Evolutionary conservation across 1,140 invertebrate species (phyloP).

Genomic region (Lasaia peninsularis): DNA sequence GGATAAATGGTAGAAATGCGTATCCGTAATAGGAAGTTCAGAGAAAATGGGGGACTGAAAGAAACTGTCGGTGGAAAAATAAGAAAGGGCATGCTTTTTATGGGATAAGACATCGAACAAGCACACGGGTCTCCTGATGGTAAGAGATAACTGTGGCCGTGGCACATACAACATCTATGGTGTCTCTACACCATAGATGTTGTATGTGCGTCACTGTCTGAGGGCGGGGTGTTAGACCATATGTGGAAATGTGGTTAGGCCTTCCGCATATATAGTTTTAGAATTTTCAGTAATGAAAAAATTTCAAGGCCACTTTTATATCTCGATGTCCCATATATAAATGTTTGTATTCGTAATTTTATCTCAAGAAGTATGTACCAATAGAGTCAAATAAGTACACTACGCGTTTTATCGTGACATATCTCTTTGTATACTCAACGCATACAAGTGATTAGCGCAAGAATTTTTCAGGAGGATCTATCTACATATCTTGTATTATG

Average conservation of each 20-base stretch:
- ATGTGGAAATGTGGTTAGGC: neutral
- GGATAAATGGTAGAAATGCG: no score
- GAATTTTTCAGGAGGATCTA: slow-evolving; percentile 21
- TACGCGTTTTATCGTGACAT: slow-evolving; percentile 25
- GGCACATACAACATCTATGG: no score
- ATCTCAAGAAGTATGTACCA: slow-evolving; percentile 15
- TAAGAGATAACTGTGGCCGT: no score
- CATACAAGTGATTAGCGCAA: slow-evolving; percentile 17
- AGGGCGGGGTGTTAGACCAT: neutral
- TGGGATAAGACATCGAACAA: no score
- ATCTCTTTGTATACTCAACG: slow-evolving; percentile 19
- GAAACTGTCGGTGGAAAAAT: no score
- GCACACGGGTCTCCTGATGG: no score
- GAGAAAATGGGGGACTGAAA: no score
- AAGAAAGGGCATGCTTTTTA: no score
- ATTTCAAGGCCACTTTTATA: neutral
- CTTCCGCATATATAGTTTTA: neutral
- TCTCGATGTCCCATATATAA: slow-evolving; percentile 7
- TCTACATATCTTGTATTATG: no score
- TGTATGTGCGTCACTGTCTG: no score
- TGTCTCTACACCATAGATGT: no score
- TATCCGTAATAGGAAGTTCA: no score
- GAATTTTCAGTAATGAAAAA: neutral
- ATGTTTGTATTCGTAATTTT: slow-evolving; percentile 16
- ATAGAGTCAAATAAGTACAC: slow-evolving; percentile 27